Evolutionary conservation across 64 coral and sea anemone species (phyloP).

Genomic region (Actinia equina): DNA sequence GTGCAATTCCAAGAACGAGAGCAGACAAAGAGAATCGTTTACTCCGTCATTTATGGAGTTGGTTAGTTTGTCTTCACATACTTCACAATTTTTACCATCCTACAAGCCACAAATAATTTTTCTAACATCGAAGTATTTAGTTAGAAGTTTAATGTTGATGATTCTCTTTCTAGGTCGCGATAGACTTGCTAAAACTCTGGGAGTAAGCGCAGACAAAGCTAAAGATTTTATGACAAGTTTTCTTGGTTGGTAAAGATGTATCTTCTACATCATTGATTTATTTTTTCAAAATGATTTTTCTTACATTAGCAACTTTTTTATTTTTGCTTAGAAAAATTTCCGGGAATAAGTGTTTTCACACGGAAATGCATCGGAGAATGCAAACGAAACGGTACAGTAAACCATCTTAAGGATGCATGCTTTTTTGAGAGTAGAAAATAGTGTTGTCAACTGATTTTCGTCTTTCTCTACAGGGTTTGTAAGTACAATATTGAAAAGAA

Average conservation of each 20-base stretch:
- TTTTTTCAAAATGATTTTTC: neutral
- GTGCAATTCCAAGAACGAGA: constrained; percentile 72
- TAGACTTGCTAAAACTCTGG: constrained; percentile 65
- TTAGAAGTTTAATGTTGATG: neutral
- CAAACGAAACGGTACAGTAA: constrained; percentile 39
- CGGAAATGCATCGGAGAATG: constrained; percentile 58
- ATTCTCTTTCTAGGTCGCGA: constrained; percentile 45
- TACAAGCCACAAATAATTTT: too few species aligned
- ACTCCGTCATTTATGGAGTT: constrained; percentile 93
- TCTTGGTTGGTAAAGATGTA: constrained; percentile 30
- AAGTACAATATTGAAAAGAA: constrained; percentile 67
- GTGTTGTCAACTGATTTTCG: neutral
- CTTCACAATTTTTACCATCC: too few species aligned
- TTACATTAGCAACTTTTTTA: neutral
- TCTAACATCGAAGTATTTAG: too few species aligned
- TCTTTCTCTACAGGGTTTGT: constrained; percentile 36
- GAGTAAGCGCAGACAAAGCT: constrained; percentile 61
- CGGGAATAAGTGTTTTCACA: constrained; percentile 57
- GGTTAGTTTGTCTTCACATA: constrained; percentile 35
- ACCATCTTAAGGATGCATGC: neutral
- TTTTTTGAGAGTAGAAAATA: neutral
- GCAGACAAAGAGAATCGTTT: constrained; percentile 82
- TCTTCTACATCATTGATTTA: neutral
- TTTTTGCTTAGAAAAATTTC: constrained; percentile 47
- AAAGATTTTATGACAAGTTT: constrained; percentile 89